These are phyloP conservation scores for Drosophila meridiana DNA, from an alignment of 2,888 invertebrate species.

Conservation along the genomic window DNA sequence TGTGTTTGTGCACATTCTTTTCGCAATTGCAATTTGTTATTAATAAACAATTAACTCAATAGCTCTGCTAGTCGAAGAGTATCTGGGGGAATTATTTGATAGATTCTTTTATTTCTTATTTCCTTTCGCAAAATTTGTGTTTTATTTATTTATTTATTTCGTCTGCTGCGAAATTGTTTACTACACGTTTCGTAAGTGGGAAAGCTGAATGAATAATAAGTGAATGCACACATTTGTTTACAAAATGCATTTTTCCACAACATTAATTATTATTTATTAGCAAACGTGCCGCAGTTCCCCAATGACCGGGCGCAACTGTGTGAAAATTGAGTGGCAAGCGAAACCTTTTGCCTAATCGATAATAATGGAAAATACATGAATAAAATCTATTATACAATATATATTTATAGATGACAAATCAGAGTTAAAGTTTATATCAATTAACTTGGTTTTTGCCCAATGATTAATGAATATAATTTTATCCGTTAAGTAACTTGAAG, in stretches of 20 bases:
- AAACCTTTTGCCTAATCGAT: conserved; percentile 56
- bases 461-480: conserved; percentile 5
- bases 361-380: conserved; percentile 11
- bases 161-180: conserved; percentile 53
- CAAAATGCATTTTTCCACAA: conserved; percentile 61
- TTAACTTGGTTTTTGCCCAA: background rate
- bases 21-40: conserved; percentile 15
- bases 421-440: background rate
- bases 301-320: conserved; percentile 27
- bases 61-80: background rate
- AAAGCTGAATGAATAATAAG: conserved; percentile 50
- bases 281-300: conserved; percentile 66
- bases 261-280: conserved; percentile 70
- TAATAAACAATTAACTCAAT: conserved; percentile 12
- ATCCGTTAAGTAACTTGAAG: background rate
- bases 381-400: background rate
- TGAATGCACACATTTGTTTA: conserved; percentile 48
- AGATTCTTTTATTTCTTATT: background rate
- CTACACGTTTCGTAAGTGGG: conserved; percentile 53
- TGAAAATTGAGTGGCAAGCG: conserved; percentile 46
- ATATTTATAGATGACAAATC: conserved; percentile 10
- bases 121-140: background rate
- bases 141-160: conserved; percentile 31
- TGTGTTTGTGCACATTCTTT: conserved; percentile 53
- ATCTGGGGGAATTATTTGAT: conserved; percentile 27